Evolutionary conservation across 2,888 invertebrate species (phyloP), one percentile per base, ranked within the genome.

Genomic region (Melipona beecheii): DNA sequence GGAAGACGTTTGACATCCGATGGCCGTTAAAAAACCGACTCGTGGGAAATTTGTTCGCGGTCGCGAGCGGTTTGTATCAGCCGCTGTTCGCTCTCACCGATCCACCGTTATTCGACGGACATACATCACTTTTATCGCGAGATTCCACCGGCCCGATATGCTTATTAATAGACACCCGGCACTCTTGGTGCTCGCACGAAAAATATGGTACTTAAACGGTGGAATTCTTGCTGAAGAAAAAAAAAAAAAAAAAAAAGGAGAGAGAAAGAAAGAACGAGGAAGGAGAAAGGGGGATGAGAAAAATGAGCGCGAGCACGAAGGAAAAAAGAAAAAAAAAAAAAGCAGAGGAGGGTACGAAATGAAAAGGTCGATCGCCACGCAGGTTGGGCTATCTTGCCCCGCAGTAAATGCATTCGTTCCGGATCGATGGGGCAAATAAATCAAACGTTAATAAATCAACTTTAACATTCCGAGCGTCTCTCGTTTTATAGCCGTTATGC

Each of bases 51-150:
- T 81, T 77, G 65, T 73, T 69, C 31, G 43, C n/a, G 24, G 27
- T 56, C 66, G 75, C 36, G 69, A 70, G 80, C 50, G 43, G 82
- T 60, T 79, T 56, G 52, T 84, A 83, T 79, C 84, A 75, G 21
- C 24, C 70, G 65, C 68, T 65, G 19, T 11, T 27, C 64, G 31
- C n/a, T 24, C 43, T 9, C 43, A 9, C 43, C 73, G 72, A 43
- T 65, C 54, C 65, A 73, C 74, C 62, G 70, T 62, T 74, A 73
- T 83, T 65, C 81, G 56, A 54, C 15, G 74, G 78, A 72, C 84
- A 89, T 91, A 88, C 87, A 90, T 91, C 90, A 91, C 85, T 87
- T 90, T 91, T 91, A 92, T 91, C 91, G 90, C 86, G 77, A 72
- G 86, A 84, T 87, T 66, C 87, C 90, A 91, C 88, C 70, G 60